These are phyloP conservation scores for Heteractis magnifica DNA, from an alignment of 92 coral and sea anemone genomes.

Conservation along the genomic window DNA sequence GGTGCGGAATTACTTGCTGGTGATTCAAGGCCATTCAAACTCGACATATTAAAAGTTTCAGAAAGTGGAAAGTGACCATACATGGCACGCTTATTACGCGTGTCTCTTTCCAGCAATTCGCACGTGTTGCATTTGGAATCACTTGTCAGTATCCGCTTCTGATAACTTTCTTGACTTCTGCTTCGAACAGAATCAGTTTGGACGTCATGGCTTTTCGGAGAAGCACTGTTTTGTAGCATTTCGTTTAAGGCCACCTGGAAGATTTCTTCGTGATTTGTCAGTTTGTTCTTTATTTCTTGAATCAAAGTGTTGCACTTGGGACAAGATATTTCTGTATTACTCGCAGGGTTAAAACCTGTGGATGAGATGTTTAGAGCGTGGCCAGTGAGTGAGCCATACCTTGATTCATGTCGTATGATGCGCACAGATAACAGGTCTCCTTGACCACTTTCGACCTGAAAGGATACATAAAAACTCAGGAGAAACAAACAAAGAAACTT, in stretches of 20 bases:
- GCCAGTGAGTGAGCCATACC: neutral
- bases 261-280: neutral
- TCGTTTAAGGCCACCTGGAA: conserved; percentile 1
- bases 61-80: conserved; percentile 8
- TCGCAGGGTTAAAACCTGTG: neutral
- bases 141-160: neutral
- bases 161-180: neutral
- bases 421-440: neutral
- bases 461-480: neutral
- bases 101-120: neutral
- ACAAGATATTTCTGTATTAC: conserved; percentile 2
- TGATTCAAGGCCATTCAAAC: neutral
- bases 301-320: neutral
- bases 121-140: neutral
- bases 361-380: neutral
- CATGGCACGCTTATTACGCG: neutral
- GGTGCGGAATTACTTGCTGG: conserved; percentile 15
- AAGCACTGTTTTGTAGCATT: conserved; percentile 1
- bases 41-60: neutral
- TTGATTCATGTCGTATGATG: neutral
- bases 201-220: neutral
- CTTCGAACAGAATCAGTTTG: neutral
- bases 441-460: neutral
- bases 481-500: neutral
- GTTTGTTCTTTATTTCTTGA: neutral